These are phyloP conservation scores for Julus scanicus DNA, from an alignment of 2,888 invertebrate species.

Conservation along the genomic window DNA sequence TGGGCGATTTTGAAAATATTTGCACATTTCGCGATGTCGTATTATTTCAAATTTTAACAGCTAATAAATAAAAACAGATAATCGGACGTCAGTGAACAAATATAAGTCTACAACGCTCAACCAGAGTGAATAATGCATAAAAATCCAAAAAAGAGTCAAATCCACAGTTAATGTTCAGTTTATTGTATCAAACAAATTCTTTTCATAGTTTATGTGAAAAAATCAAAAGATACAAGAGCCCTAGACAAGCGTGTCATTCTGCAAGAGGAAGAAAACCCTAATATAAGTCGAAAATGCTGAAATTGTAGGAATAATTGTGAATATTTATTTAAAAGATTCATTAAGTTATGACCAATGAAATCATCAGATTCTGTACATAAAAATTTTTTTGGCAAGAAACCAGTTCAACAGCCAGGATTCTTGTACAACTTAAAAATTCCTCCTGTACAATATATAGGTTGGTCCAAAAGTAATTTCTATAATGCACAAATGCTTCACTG, in stretches of 20 bases:
- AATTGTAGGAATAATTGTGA: background rate
- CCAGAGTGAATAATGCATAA: background rate
- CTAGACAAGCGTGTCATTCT: background rate
- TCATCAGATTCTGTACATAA: background rate
- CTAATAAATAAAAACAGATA: background rate
- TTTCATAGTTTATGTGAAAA: background rate
- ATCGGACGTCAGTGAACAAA: background rate
- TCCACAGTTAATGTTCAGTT: slow-evolving; percentile 15
- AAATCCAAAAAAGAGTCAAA: background rate
- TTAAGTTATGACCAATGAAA: background rate
- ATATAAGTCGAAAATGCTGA: background rate
- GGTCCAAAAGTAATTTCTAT: too few species aligned
- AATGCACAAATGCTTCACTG: too few species aligned
- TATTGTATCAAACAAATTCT: slow-evolving; percentile 23
- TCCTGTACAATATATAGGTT: too few species aligned
- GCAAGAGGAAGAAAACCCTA: background rate
- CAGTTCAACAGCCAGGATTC: too few species aligned
- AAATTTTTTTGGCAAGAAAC: background rate
- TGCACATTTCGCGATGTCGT: background rate
- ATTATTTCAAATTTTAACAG: background rate
- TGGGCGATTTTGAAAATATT: too few species aligned
- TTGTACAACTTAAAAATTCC: too few species aligned
- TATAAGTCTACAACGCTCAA: background rate
- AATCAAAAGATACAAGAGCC: background rate
- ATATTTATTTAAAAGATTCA: background rate